phyloP scores from a whole-genome alignment of 1,140 invertebrate genomes.

The Calosoma granatense region DNA sequence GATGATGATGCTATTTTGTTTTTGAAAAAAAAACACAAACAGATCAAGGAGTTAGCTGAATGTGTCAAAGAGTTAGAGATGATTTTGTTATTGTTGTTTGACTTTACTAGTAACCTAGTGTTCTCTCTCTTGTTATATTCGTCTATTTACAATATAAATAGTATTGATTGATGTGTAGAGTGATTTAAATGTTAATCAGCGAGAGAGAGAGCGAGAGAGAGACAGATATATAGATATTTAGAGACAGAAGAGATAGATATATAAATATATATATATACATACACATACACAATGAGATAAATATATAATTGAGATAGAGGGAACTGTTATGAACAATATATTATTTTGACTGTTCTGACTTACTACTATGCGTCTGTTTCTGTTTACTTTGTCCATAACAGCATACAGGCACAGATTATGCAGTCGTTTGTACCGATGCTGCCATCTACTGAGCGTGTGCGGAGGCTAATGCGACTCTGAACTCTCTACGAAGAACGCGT shows the following conservation, averaged over 20 bases:
- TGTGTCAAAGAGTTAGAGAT: background rate
- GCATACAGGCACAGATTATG: constrained; percentile 36
- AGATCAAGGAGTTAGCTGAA: background rate
- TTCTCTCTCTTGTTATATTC: too few species aligned
- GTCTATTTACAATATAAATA: too few species aligned
- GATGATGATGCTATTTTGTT: too few species aligned
- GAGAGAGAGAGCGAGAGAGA: too few species aligned
- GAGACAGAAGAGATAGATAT: too few species aligned
- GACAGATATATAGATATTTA: too few species aligned
- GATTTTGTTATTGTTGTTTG: too few species aligned
- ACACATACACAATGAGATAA: too few species aligned
- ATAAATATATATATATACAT: too few species aligned
- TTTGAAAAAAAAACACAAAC: background rate
- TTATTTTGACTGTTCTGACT: constrained; percentile 25
- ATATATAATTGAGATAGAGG: background rate
- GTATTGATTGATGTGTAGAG: too few species aligned
- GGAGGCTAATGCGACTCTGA: constrained; percentile 29
- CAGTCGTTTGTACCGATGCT: constrained; percentile 35
- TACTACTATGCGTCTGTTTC: constrained; percentile 32
- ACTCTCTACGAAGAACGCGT: constrained; percentile 32
- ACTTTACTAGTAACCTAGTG: too few species aligned
- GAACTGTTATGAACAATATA: constrained; percentile 33
- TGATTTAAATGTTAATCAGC: too few species aligned
- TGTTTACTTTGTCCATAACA: constrained; percentile 36
- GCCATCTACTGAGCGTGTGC: constrained; percentile 34